Base-by-base conservation (phyloP, 2,888 invertebrate species). In the Eurytoma californica region DNA sequence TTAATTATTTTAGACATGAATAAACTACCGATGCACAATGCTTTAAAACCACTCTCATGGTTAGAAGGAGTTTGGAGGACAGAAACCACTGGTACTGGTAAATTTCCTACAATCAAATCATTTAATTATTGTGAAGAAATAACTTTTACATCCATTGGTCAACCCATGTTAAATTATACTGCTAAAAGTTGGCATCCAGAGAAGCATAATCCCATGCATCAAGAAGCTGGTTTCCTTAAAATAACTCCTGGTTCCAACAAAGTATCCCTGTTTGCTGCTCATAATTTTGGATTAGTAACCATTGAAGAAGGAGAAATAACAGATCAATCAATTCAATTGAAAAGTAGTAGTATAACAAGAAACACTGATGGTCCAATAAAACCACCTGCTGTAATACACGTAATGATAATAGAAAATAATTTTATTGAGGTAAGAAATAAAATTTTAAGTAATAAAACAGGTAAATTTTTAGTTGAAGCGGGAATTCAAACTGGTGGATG, bases 231-330 rank as follows among this genome's bases (percentile, higher is more conserved):
- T 0, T 94, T 93, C 85, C 85, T 94, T 7, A 91, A 92, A 69
- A 91, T 93, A 65, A 92, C 92, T 61, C 92, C 93, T 0, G 92
- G 91, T 13, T 92, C 92, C 0, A 91, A 91, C 16, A 87, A 92
- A 53, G 84, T 94, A 0, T 91, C 92, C 0, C 91, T 94, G 16
- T 85, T 93, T 5, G 90, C 93, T 4, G 92, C 93, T 74, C 94
- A 94, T 83, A 94, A 93, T 88, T 93, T 93, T 84, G 94, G 94
- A 16, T 83, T 94, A 2, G 91, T 92, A 0, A 92, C 92, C 0
- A 84, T 94, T 0, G 94, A 94, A 86, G 93, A 93, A 88, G 94
- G 94, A 0, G 78, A 83, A 55, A 87, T 91, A 0, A 77, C 82
- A 14, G 87, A 86, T n/a, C 85, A 87, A n/a, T 79, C 82, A 55